Evolutionary conservation across 2,797 vertebrate genomes (phyloP), one percentile per base, ranked within the genome.

Genomic region (Calcarius lapponicus): DNA sequence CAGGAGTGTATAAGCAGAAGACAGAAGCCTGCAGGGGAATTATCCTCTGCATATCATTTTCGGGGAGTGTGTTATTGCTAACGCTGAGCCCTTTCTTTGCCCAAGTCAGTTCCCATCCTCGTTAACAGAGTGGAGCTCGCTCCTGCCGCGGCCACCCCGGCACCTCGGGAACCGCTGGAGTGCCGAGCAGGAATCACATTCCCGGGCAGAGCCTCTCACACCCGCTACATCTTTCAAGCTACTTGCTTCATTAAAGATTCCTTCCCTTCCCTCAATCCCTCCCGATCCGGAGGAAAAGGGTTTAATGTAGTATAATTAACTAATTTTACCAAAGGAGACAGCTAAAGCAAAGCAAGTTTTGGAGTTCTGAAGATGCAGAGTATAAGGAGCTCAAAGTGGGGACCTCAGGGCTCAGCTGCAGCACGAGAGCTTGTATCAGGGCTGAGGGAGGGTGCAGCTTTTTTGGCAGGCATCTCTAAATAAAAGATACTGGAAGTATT

Each of bases 91-190:
- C 80, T 84, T 73, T 72, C 80, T 87, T 94, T 51, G 47, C 95
- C 79, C 86, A 67, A 97, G 86, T 82, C 95, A 96, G 95, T 97
- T 97, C 97, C 97, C 97, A 97, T 96, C 91, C 95, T 96, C 58
- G 83, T 98, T 97, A 96, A 97, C 97, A 97, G 95, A 96, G 76
- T 7, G 4, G 47, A 73, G 75, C 31, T 94, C 25, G 20, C 34
- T 78, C 58, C 50, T 83, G 60, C 75, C 9, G 6, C 0, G 1
- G 53, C 78, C 92, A 38, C 67, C 38, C 25, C 19, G 51, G 47
- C 24, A 62, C 70, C 22, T 18, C 71, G 5, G 53, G 73, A 90
- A 19, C 56, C 40, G 17, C 51, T 2, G 9, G 20, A 47, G 64
- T 14, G 25, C 65, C 51, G 34, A 2, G 3, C 17, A 36, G 11